These are phyloP conservation scores for Ascidia mentula DNA, from an alignment of 23 tunicate species.

Conservation along the genomic window DNA sequence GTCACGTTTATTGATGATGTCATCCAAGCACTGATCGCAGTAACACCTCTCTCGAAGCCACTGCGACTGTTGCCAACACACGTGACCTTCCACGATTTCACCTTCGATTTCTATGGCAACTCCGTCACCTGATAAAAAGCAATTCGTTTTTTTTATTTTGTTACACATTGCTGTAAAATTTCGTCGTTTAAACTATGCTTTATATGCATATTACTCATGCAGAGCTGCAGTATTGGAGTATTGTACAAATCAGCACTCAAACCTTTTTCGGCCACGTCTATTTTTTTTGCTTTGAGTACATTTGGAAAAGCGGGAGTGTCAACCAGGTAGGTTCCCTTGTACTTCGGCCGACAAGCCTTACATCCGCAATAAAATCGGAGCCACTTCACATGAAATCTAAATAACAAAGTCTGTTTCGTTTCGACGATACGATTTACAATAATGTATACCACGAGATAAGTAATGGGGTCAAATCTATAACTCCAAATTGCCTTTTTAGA, in stretches of 20 bases:
- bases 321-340: conserved; percentile 17
- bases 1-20: neutral
- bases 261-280: neutral
- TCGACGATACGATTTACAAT: neutral
- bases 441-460: no score
- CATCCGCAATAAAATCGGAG: conserved; percentile 39
- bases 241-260: no score
- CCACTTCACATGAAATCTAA: conserved; percentile 30
- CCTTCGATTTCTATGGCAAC: neutral
- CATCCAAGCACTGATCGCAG: neutral
- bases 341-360: conserved; percentile 24
- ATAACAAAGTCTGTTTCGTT: neutral
- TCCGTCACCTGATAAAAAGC: neutral
- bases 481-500: no score
- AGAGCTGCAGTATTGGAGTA: no score
- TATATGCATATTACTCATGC: no score
- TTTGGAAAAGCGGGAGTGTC: conserved; percentile 26
- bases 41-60: neutral
- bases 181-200: no score
- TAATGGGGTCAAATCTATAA: no score
- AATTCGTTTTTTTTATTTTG: no score
- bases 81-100: neutral
- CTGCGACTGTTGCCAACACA: neutral
- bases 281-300: neutral
- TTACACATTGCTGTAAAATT: no score